Percentiles rank a stretch among this genome's conserved stretches.
These are phyloP conservation scores for Trypoxylon attenuatum DNA, from an alignment of 2,888 invertebrate genomes.

Conservation along the genomic window DNA sequence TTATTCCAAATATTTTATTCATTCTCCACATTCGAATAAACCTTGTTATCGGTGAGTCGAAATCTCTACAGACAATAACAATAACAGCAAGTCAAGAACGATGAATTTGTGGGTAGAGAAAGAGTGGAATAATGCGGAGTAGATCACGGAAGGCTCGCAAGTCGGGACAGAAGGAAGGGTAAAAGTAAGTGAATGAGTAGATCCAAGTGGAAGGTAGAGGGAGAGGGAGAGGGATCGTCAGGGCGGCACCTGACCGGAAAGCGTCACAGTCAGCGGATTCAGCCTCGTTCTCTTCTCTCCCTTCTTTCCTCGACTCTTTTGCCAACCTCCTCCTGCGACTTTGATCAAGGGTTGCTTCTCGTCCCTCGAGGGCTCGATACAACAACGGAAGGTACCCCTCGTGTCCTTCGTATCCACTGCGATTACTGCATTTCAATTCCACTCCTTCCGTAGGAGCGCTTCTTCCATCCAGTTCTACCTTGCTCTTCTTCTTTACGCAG, in stretches of 20 bases:
- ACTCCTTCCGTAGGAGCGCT: background rate
- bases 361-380: constrained; percentile 22
- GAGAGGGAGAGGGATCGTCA: constrained; percentile 64
- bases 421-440: background rate
- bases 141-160: constrained; percentile 9
- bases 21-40: no score
- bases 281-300: constrained; percentile 66
- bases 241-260: constrained; percentile 73
- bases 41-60: no score
- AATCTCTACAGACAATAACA: no score
- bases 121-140: background rate
- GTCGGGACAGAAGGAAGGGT: constrained; percentile 53
- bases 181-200: constrained; percentile 54
- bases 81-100: no score
- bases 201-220: constrained; percentile 53
- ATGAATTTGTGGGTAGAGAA: constrained; percentile 11
- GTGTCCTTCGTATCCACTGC: background rate
- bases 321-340: constrained; percentile 32
- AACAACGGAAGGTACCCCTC: background rate
- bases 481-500: no score
- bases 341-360: constrained; percentile 41
- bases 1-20: no score
- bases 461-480: background rate
- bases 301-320: constrained; percentile 36
- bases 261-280: constrained; percentile 72